Evolutionary conservation across 2,113 vertebrate genomes (phyloP).

Genomic region (Fregata magnificens): DNA sequence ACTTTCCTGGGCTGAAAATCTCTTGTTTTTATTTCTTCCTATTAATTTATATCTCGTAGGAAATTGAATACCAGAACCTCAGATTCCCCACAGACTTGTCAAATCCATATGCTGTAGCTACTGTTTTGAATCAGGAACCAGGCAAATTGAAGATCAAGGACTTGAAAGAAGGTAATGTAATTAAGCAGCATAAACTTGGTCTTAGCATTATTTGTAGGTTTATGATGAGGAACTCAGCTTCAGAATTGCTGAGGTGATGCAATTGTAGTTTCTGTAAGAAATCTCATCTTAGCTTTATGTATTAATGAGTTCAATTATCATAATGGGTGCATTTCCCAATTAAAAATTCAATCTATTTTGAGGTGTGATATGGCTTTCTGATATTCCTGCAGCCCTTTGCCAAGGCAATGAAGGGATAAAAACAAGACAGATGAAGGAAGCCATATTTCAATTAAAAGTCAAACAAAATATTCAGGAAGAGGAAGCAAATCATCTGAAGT

Average conservation of each 20-base stretch:
- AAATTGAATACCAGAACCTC: conserved; percentile 69
- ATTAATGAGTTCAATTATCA: background rate
- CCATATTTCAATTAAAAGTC: conserved; percentile 80
- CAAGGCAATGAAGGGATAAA: conserved; percentile 54
- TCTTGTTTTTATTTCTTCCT: background rate
- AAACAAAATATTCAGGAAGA: conserved; percentile 75
- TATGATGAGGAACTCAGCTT: background rate
- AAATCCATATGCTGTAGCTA: conserved; percentile 84
- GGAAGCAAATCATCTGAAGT: conserved; percentile 76
- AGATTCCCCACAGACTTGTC: conserved; percentile 74
- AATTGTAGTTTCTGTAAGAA: background rate
- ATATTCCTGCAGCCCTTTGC: conserved; percentile 58
- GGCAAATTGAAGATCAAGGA: conserved; percentile 81
- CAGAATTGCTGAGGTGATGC: background rate
- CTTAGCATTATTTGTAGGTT: background rate
- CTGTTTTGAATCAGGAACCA: conserved; percentile 84
- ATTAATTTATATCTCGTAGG: conserved; percentile 56
- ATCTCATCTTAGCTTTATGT: background rate
- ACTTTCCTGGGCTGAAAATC: background rate
- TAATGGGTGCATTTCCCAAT: background rate
- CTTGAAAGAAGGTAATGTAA: conserved; percentile 79
- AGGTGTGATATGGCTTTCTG: background rate
- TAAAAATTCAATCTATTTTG: background rate
- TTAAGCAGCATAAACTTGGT: background rate
- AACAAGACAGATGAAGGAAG: conserved; percentile 83